phyloP scores from a whole-genome alignment of 1,140 invertebrate species.

The Nephotettix cincticeps region DNA sequence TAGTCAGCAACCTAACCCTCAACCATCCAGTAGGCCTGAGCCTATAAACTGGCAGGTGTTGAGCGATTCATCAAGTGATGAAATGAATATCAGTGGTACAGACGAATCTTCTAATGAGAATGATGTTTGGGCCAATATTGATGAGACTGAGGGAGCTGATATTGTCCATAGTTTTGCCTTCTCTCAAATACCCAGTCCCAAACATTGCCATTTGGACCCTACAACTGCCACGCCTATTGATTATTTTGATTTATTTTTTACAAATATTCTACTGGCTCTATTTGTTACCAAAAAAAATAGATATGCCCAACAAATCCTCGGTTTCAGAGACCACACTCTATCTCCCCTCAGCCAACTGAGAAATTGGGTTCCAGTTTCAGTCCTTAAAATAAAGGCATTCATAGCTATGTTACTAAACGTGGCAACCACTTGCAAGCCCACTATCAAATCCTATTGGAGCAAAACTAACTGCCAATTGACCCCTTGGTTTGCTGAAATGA shows the following conservation, averaged over 20 bases:
- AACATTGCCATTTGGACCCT: not conserved
- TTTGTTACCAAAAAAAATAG: not conserved
- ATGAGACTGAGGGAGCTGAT: not conserved
- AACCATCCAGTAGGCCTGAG: too few relatives aligned
- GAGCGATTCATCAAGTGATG: too few relatives aligned
- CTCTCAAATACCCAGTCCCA: not conserved
- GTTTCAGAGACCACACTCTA: not conserved
- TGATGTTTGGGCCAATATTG: not conserved
- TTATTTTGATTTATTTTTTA: conserved; percentile 15
- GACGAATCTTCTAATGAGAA: too few relatives aligned
- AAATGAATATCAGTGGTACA: too few relatives aligned
- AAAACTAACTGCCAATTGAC: not conserved
- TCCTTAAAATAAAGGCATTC: not conserved
- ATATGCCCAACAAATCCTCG: not conserved
- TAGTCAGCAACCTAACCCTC: too few relatives aligned
- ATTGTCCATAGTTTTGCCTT: not conserved
- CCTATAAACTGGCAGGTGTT: too few relatives aligned
- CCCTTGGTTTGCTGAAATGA: not conserved
- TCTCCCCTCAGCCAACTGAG: not conserved
- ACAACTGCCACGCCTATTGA: not conserved
- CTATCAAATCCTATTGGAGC: not conserved
- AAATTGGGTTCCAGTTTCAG: not conserved
- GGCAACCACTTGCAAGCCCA: not conserved
- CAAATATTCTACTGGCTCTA: not conserved
- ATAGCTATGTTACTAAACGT: conserved; percentile 1